These are phyloP conservation scores for Ostrea edulis DNA, from an alignment of 1,140 invertebrate genomes.

Conservation along the genomic window DNA sequence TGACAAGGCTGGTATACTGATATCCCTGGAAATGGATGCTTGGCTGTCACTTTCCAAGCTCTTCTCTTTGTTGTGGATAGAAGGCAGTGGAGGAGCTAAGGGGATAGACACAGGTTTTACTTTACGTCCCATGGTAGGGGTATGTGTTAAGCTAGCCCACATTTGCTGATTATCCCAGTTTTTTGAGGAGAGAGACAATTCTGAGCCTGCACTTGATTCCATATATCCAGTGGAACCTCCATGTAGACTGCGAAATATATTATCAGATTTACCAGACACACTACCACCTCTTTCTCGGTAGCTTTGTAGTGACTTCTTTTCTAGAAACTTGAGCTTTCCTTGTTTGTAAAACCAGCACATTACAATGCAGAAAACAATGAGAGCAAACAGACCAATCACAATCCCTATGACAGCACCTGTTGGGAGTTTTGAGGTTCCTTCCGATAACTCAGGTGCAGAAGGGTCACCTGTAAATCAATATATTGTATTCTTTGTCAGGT, in stretches of 20 bases:
- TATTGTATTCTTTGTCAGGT: not conserved
- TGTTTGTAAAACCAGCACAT: slow-evolving; percentile 53
- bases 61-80: not conserved
- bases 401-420: slow-evolving; percentile 55
- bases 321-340: slow-evolving; percentile 40
- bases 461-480: slow-evolving; percentile 49
- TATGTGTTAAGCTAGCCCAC: slow-evolving; percentile 44
- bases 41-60: slow-evolving; percentile 4
- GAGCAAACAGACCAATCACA: slow-evolving; percentile 47
- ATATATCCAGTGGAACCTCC: slow-evolving; percentile 23
- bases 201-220: not conserved
- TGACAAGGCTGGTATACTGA: not conserved
- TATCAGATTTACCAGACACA: not conserved
- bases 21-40: not conserved
- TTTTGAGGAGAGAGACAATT: not conserved
- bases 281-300: not conserved
- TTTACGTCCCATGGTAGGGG: slow-evolving; percentile 29
- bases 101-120: slow-evolving; percentile 22
- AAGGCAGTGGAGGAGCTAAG: slow-evolving; percentile 15
- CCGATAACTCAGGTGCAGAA: slow-evolving; percentile 48
- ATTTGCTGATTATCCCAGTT: slow-evolving; percentile 49
- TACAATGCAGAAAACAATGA: slow-evolving; percentile 51
- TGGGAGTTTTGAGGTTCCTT: slow-evolving; percentile 47
- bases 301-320: slow-evolving; percentile 30
- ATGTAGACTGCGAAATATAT: not conserved